Percentiles rank a stretch among this genome's conserved stretches.
Evolutionary conservation across 2,113 vertebrate genomes (phyloP).

Genomic region (Cromileptes altivelis): DNA sequence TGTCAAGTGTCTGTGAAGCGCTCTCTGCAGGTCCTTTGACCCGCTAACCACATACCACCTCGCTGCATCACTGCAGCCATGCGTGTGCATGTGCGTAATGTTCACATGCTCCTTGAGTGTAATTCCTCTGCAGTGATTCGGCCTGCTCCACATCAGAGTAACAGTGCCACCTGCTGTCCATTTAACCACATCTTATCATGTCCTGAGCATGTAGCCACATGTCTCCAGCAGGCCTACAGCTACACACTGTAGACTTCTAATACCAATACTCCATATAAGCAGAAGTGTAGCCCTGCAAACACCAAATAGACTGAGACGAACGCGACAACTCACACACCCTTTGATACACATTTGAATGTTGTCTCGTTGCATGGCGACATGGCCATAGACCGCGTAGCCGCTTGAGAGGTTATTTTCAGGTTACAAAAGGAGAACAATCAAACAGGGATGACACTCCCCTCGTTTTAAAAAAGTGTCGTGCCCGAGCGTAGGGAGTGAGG

Average conservation of each 20-base stretch:
- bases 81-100: conserved; percentile 32
- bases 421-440: conserved; percentile 81
- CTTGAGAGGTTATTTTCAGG: conserved; percentile 80
- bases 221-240: conserved; percentile 17
- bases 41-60: conserved; percentile 24
- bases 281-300: conserved; percentile 20
- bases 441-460: conserved; percentile 57
- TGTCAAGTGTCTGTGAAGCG: conserved; percentile 45
- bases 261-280: conserved; percentile 9
- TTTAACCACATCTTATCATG: conserved; percentile 28
- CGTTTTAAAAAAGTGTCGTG: conserved; percentile 45
- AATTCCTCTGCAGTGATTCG: conserved; percentile 60
- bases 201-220: conserved; percentile 12
- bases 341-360: conserved; percentile 68
- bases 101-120: conserved; percentile 10
- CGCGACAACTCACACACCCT: conserved; percentile 7
- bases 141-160: conserved; percentile 20
- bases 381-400: conserved; percentile 38
- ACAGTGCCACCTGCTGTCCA: conserved; percentile 76
- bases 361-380: conserved; percentile 34
- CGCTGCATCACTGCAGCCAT: conserved; percentile 27
- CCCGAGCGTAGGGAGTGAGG: conserved; percentile 51
- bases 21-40: conserved; percentile 35
- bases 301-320: conserved; percentile 17
- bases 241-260: conserved; percentile 16